These are phyloP conservation scores for Emys orbicularis DNA, from an alignment of 2,797 vertebrate species.

Conservation along the genomic window DNA sequence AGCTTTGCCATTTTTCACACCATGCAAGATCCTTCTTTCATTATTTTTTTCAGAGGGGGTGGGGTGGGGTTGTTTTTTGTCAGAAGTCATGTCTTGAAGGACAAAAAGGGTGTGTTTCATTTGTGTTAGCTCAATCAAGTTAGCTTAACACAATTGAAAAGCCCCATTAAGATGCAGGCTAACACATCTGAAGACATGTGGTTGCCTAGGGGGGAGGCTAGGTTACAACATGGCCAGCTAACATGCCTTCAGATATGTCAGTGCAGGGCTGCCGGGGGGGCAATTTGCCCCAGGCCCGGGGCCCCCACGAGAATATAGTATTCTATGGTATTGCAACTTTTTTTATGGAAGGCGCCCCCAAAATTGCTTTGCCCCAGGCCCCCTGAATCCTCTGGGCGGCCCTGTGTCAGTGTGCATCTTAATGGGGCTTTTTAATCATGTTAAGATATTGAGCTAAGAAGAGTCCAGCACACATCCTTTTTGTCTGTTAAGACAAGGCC, in stretches of 20 bases:
- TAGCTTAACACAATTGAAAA: neutral
- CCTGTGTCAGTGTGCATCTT: neutral
- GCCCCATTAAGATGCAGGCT: neutral
- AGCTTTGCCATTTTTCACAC: neutral
- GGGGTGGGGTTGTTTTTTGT: neutral
- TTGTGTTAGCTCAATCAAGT: neutral
- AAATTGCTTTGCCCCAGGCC: too few species aligned
- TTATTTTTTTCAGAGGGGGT: neutral
- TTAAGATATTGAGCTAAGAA: neutral
- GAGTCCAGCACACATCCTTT: neutral
- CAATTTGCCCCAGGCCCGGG: too few species aligned
- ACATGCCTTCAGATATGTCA: neutral
- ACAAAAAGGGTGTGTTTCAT: neutral
- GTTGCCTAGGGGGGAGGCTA: neutral
- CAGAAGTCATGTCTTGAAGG: neutral
- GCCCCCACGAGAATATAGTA: too few species aligned
- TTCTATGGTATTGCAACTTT: too few species aligned
- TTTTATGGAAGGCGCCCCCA: too few species aligned
- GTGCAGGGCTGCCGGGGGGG: neutral
- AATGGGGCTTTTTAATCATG: neutral
- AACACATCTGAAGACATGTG: neutral
- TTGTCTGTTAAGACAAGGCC: neutral
- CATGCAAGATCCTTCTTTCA: rapidly evolving
- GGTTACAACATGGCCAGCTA: neutral
- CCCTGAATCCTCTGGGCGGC: too few species aligned